Conservation (phyloP, 2,113 vertebrate genomes). For the Sylvia atricapilla region DNA sequence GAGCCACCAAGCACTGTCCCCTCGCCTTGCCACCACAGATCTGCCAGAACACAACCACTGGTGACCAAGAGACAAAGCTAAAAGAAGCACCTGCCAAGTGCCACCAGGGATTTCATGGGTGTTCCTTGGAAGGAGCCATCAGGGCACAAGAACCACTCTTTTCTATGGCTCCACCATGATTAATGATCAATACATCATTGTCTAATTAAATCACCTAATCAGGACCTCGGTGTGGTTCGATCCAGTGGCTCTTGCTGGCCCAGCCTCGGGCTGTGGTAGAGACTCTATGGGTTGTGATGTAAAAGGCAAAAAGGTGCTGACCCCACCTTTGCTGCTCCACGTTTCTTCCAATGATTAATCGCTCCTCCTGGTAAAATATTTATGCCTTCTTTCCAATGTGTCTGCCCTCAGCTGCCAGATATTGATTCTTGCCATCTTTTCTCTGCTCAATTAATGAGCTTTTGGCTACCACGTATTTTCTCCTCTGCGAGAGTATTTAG, state of each 20-base stretch:
- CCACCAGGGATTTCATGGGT: background rate
- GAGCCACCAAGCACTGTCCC: background rate
- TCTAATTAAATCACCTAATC: background rate
- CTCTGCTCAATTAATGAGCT: background rate
- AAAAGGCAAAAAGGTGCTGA: background rate
- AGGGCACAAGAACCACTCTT: background rate
- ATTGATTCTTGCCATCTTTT: background rate
- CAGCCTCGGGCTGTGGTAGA: background rate
- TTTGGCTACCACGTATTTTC: background rate
- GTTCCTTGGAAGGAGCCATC: background rate
- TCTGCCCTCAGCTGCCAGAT: conserved; percentile 29
- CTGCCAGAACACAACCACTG: rapidly evolving
- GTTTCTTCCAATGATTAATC: background rate
- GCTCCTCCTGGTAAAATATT: background rate
- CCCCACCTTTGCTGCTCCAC: background rate
- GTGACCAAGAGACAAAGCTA: background rate
- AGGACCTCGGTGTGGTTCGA: rapidly evolving
- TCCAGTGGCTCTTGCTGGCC: background rate
- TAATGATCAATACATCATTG: background rate
- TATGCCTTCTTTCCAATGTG: background rate
- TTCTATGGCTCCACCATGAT: rapidly evolving
- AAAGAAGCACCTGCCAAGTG: background rate
- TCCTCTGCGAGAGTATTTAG: background rate
- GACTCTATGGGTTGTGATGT: rapidly evolving
- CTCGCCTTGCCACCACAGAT: rapidly evolving